phyloP scores from a whole-genome alignment of 2,888 invertebrate genomes.

The Dryobotodes eremita region DNA sequence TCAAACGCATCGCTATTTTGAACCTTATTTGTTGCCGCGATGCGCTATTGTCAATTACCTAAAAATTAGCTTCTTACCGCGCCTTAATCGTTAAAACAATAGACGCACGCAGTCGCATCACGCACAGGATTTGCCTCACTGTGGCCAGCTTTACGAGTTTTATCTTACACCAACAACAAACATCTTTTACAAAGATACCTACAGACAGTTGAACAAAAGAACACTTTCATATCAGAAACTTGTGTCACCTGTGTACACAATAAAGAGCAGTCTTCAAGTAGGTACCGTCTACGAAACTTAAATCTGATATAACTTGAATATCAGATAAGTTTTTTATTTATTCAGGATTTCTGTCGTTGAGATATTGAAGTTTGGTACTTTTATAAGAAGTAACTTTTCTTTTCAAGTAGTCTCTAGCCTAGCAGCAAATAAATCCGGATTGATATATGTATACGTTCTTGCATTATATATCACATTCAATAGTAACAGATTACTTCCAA shows the following conservation, averaged over 20 bases:
- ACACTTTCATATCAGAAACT: conserved; percentile 18
- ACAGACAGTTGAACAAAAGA: background rate
- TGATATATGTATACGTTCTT: background rate
- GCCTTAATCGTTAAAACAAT: background rate
- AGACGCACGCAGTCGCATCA: background rate
- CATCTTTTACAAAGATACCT: background rate
- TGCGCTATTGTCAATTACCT: too few relatives aligned
- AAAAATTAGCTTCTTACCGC: too few relatives aligned
- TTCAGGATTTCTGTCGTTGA: conserved; percentile 3
- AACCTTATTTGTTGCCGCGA: too few relatives aligned
- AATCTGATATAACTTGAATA: conserved; percentile 21
- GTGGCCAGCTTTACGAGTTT: background rate
- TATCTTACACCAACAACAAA: background rate
- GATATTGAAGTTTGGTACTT: background rate
- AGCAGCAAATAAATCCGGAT: background rate
- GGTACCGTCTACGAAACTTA: background rate
- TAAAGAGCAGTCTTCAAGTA: background rate
- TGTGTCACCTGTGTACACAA: conserved; percentile 24
- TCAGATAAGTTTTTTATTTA: conserved; percentile 35
- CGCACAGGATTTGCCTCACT: background rate
- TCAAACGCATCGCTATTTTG: background rate
- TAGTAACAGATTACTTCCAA: background rate
- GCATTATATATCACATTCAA: background rate
- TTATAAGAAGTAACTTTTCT: background rate
- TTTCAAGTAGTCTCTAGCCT: background rate